Base-by-base conservation (phyloP, 1,140 invertebrate species). In the Zaprionus taronus region DNA sequence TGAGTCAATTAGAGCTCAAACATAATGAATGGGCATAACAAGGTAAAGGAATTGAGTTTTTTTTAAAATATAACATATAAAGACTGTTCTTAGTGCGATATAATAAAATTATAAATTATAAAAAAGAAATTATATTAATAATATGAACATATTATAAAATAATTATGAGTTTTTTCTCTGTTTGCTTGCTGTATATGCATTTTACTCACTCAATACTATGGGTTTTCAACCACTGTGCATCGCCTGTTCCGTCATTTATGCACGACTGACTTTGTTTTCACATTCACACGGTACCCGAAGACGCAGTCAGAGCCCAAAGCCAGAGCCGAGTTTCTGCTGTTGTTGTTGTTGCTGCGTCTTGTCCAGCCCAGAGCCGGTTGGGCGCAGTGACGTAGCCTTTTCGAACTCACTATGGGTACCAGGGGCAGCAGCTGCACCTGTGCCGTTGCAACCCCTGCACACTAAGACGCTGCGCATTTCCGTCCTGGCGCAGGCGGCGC, bases 211-310 rank as follows among this genome's bases (percentile, higher is more conserved):
- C 1, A 38, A 58, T 5, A 22, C 64, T 53, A 65, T 61, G 1
- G 44, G 0, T 36, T 24, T 64, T 9, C 6, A 20, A 69, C 80
- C 84, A 89, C 60, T 80, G 73, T 89, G 64, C 73, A 74, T 76
- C 53, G 85, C 73, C 79, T 82, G 85, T 79, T 79, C 79, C 76
- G 72, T 90, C 85, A 90, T 89, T 90, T 90, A 89, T 90, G 85
- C 85, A 91, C 81, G 85, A 91, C 85, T 90, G 85, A 90, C 85
- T 90, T 90, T 90, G 85, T 90, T 90, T 90, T 84, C 71, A 90
- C 85, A 91, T 90, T 90, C 85, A 90, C 85, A 90, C 85, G 85
- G 85, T 90, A 83, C 81, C 83, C 85, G 67, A 75, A 72, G 70
- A 44, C 56, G 72, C 56, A 73, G 82, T 49, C 76, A 57, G 56